These are phyloP conservation scores for Lucinisca nassula DNA, from an alignment of 2,888 invertebrate genomes.

Conservation along the genomic window DNA sequence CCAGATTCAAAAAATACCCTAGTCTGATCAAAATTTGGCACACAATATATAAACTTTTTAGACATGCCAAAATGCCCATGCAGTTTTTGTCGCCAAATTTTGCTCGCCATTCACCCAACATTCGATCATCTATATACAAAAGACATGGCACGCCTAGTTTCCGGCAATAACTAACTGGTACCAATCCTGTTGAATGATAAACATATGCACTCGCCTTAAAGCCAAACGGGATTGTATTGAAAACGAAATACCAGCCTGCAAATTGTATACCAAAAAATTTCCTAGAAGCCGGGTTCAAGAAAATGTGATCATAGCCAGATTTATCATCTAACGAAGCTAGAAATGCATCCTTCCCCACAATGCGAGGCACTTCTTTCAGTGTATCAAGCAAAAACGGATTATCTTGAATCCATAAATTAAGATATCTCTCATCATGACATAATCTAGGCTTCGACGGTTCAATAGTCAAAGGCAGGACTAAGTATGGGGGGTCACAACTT, in stretches of 20 bases:
- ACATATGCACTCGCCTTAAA: constrained; percentile 45
- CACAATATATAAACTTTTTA: constrained; percentile 26
- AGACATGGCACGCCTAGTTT: constrained; percentile 11
- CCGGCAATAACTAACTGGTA: constrained; percentile 13
- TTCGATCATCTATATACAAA: constrained; percentile 44
- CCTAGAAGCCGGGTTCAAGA: not conserved
- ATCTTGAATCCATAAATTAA: constrained; percentile 48
- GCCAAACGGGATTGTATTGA: constrained; percentile 48
- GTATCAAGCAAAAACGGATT: constrained; percentile 42
- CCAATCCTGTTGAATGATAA: constrained; percentile 27
- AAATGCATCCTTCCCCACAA: constrained; percentile 26
- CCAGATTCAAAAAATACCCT: constrained; percentile 39
- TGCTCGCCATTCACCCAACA: constrained; percentile 9
- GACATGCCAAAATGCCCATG: not conserved
- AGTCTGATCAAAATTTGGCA: constrained; percentile 42
- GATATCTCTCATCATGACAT: constrained; percentile 54
- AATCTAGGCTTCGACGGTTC: constrained; percentile 53
- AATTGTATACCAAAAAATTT: constrained; percentile 52
- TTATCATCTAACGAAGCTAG: constrained; percentile 45
- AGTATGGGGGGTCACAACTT: constrained; percentile 28
- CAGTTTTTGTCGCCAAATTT: not conserved
- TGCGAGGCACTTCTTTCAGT: constrained; percentile 36
- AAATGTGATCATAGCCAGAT: constrained; percentile 55
- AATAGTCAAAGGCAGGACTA: constrained; percentile 47
- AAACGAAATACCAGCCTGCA: constrained; percentile 37